Base-by-base conservation (phyloP, 2,888 invertebrate genomes). In the Limnephilus auricula region DNA sequence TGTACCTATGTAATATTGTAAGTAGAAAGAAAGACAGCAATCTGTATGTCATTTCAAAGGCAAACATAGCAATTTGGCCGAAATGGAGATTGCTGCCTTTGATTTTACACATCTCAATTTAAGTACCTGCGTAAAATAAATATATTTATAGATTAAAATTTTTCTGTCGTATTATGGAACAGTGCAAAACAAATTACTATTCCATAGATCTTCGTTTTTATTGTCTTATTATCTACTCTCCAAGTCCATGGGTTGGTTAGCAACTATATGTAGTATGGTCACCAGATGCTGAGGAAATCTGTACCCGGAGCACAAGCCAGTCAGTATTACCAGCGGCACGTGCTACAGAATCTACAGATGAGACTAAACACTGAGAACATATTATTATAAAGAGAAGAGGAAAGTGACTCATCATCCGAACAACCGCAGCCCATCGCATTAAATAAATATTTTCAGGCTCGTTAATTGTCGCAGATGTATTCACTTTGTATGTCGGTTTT, bases 231-330 rank as follows among this genome's bases (percentile, higher is more conserved):
- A 65, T 65, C 65, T 65, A 25, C 65, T 65, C 65, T 65, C 65
- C 1, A 65, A 5, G 25, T 25, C n/a, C 25, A n/a, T 65, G 25
- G 65, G 65, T 65, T 65, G 65, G 65, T 65, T 65, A 25, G 65
- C 65, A 25, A 65, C n/a, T 40, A 40, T n/a, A 25, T n/a, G 84
- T 79, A 83, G 82, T 86, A 30, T 80, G 89, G 82, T 89, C 45
- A 79, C 91, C 91, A 91, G 91, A 91, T 91, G 91, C 89, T 89
- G 91, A 15, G 25, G 79, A 89, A 78, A 34, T 30, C 40, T 34
- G 40, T 5, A 40, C 85, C 32, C 37, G 13, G 45, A 40, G 37
- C 85, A 32, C 85, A 65, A n/a, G n/a, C 37, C 30, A 85, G 34
- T 40, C 85, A 85, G 85, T 32, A 34, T 37, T 18, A 25, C 30